Percentiles rank a stretch among this genome's conserved stretches.
These are phyloP conservation scores for Busseola fusca DNA, from an alignment of 2,888 invertebrate genomes.

Conservation along the genomic window DNA sequence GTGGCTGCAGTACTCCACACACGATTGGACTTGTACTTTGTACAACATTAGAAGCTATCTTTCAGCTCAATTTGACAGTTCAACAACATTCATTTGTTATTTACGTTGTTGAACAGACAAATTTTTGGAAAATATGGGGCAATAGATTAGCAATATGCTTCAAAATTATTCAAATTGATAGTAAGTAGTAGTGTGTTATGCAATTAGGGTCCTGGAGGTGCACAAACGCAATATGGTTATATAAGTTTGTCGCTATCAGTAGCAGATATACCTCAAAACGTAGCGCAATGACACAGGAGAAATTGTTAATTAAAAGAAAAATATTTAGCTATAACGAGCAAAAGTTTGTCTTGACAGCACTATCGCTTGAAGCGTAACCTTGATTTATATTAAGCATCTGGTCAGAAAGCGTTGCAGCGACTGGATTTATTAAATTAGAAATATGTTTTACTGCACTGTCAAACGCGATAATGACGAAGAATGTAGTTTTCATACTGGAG, in stretches of 20 bases:
- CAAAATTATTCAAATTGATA: too few species aligned
- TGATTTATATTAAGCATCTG: constrained; percentile 74
- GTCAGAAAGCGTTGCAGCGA: constrained; percentile 77
- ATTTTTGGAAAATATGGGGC: too few species aligned
- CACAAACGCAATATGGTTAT: background rate
- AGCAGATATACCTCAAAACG: background rate
- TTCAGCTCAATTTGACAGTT: too few species aligned
- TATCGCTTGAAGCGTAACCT: constrained; percentile 53
- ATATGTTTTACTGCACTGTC: constrained; percentile 61
- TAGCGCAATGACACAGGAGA: constrained; percentile 40
- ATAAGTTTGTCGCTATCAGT: constrained; percentile 17
- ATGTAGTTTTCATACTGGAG: constrained; percentile 53
- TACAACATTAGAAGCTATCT: too few species aligned
- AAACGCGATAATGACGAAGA: constrained; percentile 56
- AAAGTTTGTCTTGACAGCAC: constrained; percentile 55
- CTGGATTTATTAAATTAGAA: constrained; percentile 66
- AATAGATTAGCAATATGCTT: too few species aligned
- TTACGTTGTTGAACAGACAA: too few species aligned
- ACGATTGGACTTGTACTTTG: too few species aligned
- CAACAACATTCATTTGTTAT: too few species aligned
- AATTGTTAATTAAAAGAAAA: constrained; percentile 61
- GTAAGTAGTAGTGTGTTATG: too few species aligned
- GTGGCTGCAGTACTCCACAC: too few species aligned
- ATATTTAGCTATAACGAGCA: constrained; percentile 61
- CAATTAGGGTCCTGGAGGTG: too few species aligned